These are phyloP conservation scores for Galemys pyrenaicus DNA, from an alignment of 2,113 vertebrate species.

Conservation along the genomic window DNA sequence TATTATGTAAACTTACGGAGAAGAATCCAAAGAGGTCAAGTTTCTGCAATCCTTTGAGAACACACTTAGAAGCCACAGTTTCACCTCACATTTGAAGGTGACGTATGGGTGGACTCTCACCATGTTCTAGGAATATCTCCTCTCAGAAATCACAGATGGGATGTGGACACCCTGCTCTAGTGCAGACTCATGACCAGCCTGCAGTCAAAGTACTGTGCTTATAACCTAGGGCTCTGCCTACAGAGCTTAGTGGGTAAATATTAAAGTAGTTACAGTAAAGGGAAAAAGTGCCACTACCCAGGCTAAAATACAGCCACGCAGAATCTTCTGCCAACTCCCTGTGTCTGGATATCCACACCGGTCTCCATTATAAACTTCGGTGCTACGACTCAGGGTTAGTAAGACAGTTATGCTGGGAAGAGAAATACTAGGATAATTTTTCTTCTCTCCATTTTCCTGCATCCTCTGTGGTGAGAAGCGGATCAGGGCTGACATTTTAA, in stretches of 20 bases:
- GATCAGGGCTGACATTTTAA: neutral
- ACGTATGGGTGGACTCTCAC: neutral
- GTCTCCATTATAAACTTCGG: neutral
- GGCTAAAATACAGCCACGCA: conserved; percentile 1
- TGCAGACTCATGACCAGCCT: neutral
- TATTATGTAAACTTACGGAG: neutral
- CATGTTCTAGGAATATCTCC: neutral
- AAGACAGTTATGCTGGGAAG: neutral
- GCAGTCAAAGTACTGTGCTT: neutral
- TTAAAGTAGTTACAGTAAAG: neutral
- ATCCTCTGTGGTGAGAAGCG: neutral
- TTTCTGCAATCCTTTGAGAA: neutral
- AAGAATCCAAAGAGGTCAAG: neutral
- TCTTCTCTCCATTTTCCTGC: neutral
- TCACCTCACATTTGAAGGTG: neutral
- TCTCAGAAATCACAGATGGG: neutral
- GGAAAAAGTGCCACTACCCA: neutral
- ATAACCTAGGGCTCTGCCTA: neutral
- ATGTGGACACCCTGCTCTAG: neutral
- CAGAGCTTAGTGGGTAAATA: neutral
- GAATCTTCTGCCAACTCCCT: neutral
- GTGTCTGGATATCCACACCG: neutral
- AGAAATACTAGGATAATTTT: neutral
- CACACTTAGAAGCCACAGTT: neutral
- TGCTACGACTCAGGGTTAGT: neutral